Percentiles rank a stretch among this genome's conserved stretches.
These are phyloP conservation scores for Mayetiola destructor DNA, from an alignment of 2,888 invertebrate species.

Conservation along the genomic window DNA sequence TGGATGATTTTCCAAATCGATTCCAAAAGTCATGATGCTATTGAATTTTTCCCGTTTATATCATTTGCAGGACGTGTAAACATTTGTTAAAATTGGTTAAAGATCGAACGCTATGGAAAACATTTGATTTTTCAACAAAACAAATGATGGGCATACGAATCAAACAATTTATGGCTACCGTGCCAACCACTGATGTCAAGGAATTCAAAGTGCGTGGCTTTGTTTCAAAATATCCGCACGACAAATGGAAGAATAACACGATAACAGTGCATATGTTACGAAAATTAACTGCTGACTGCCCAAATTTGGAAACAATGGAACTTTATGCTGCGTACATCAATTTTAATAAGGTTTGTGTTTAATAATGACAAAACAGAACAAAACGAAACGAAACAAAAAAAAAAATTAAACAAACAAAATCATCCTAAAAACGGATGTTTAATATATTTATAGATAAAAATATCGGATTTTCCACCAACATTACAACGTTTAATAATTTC, in stretches of 20 bases:
- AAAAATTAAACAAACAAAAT: background rate
- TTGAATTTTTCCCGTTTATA: background rate
- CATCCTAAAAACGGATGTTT: conserved; percentile 4
- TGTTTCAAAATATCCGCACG: conserved; percentile 22
- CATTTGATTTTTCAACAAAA: conserved; percentile 28
- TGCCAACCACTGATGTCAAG: conserved; percentile 27
- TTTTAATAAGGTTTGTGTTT: conserved; percentile 27
- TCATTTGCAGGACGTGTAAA: conserved; percentile 26
- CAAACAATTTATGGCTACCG: conserved; percentile 25
- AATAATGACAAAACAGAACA: background rate
- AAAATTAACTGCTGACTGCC: conserved; percentile 25
- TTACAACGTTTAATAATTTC: conserved; percentile 45
- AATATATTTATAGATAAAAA: conserved; percentile 39
- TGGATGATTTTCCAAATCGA: background rate
- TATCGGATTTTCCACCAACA: conserved; percentile 48
- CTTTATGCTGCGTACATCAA: conserved; percentile 31
- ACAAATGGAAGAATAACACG: conserved; percentile 19
- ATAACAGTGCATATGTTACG: conserved; percentile 26
- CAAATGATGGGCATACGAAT: conserved; percentile 26
- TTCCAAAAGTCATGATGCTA: background rate
- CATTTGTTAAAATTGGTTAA: conserved; percentile 28
- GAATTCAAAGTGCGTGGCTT: conserved; percentile 30
- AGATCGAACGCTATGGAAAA: conserved; percentile 31
- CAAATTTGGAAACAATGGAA: conserved; percentile 26
- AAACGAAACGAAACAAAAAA: background rate